Conservation (phyloP, 2,888 invertebrate genomes). For the Eueremaeus valkanovi region DNA sequence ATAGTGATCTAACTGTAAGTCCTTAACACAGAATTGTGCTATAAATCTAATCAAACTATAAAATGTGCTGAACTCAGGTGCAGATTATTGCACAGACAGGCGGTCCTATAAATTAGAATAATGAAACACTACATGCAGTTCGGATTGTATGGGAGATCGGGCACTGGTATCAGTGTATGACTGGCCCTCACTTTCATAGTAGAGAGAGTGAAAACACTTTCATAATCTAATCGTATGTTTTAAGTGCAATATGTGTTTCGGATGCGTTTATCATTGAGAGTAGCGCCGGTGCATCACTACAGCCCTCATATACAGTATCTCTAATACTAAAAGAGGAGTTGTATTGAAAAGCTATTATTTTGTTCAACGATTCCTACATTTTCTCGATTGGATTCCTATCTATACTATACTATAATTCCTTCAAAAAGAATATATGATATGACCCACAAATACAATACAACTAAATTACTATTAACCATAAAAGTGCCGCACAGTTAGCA, state of each 20-base stretch:
- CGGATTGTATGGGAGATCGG: too few species aligned
- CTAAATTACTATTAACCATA: constrained; percentile 24
- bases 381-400: too few species aligned
- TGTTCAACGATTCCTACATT: too few species aligned
- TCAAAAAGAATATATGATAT: constrained; percentile 9
- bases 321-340: not conserved
- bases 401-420: constrained; percentile 13
- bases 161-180: not conserved
- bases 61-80: constrained; percentile 30
- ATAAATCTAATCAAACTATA: not conserved
- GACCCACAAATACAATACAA: constrained; percentile 7
- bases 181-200: not conserved
- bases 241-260: constrained; percentile 23
- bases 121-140: not conserved
- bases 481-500: constrained; percentile 7
- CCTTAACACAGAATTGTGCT: not conserved
- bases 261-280: not conserved
- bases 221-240: constrained; percentile 1
- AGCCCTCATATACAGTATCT: not conserved
- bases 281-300: not conserved
- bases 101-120: constrained; percentile 21
- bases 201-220: too few species aligned
- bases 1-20: not conserved
- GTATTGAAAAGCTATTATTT: too few species aligned
- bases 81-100: not conserved